These are phyloP conservation scores for Ochropacha duplaris DNA, from an alignment of 2,888 invertebrate genomes.

Conservation along the genomic window DNA sequence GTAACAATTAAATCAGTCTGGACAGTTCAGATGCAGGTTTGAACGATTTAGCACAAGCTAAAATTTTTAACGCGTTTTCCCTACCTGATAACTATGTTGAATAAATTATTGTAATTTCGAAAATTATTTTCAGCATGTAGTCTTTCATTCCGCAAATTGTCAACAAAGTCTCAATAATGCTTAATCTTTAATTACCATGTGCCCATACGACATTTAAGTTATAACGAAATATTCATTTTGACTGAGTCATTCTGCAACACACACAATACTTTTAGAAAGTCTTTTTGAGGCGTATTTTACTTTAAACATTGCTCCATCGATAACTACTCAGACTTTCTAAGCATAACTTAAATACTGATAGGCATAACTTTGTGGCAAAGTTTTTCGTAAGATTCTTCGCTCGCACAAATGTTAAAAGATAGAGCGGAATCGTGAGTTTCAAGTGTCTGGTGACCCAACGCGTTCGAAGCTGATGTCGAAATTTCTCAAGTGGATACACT, in stretches of 20 bases:
- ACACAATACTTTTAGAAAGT: slow-evolving; percentile 5
- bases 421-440: slow-evolving; percentile 34
- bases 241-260: slow-evolving; percentile 2
- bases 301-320: neutral
- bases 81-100: neutral
- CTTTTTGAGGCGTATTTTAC: neutral
- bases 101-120: neutral
- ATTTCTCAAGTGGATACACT: slow-evolving; percentile 64
- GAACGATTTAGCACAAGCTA: no score
- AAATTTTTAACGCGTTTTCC: no score
- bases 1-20: no score
- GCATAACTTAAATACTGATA: neutral
- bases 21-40: no score
- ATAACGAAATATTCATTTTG: neutral
- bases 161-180: neutral
- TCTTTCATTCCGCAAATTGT: neutral
- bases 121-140: neutral
- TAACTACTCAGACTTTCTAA: neutral
- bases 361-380: slow-evolving; percentile 19
- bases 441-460: slow-evolving; percentile 44
- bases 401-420: slow-evolving; percentile 43
- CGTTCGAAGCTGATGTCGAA: slow-evolving; percentile 60
- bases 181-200: neutral
- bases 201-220: neutral
- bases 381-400: slow-evolving; percentile 22